phyloP scores from a whole-genome alignment of 2,113 vertebrate genomes.

The Lutjanus erythropterus region DNA sequence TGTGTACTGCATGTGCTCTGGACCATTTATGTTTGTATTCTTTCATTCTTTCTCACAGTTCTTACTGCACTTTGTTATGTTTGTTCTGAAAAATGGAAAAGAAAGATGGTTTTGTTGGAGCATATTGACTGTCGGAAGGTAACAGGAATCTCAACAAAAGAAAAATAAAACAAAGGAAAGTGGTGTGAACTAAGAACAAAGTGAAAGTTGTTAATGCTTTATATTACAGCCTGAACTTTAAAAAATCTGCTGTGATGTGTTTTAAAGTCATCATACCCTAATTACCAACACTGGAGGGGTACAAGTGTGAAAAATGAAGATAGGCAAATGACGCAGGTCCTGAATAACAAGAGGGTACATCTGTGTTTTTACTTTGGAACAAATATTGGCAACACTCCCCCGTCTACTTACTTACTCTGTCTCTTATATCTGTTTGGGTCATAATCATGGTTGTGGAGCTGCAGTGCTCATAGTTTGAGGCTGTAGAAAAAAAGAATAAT shows the following conservation, averaged over 20 bases:
- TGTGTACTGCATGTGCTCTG: not conserved
- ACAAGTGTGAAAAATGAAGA: not conserved
- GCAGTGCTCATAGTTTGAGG: not conserved
- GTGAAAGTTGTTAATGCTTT: not conserved
- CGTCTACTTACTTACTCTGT: not conserved
- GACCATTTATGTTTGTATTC: not conserved
- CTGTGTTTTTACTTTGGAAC: not conserved
- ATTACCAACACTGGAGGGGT: not conserved
- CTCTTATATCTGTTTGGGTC: not conserved
- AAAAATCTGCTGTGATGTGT: not conserved
- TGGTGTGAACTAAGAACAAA: not conserved
- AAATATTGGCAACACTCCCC: not conserved
- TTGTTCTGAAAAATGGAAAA: not conserved
- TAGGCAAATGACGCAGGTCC: not conserved
- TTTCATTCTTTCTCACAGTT: not conserved
- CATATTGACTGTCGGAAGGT: not conserved
- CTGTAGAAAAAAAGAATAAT: not conserved
- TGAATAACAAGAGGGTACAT: not conserved
- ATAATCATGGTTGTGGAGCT: not conserved
- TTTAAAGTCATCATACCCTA: not conserved
- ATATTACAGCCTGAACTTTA: not conserved
- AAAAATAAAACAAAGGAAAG: slow-evolving; percentile 1
- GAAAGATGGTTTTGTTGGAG: not conserved
- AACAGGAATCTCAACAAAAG: not conserved
- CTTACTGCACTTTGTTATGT: not conserved